phyloP scores from a whole-genome alignment of 2,113 vertebrate species.

The Macquaria australasica region DNA sequence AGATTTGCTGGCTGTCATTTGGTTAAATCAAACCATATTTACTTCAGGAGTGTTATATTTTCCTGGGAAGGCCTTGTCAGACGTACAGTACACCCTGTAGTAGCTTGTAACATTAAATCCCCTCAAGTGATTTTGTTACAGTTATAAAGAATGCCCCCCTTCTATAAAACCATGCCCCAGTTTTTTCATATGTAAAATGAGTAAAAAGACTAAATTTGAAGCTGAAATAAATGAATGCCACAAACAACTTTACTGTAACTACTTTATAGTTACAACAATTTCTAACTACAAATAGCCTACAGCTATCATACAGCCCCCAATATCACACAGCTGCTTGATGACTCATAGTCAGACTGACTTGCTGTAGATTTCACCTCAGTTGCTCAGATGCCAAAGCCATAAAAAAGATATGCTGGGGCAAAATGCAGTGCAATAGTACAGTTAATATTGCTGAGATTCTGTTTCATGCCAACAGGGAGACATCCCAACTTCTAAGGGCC shows the following conservation, averaged over 20 bases:
- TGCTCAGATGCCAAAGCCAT: not conserved
- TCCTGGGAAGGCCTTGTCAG: not conserved
- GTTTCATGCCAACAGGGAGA: not conserved
- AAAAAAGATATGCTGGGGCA: not conserved
- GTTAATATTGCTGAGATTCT: not conserved
- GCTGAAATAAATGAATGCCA: too few relatives aligned
- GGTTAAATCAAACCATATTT: not conserved
- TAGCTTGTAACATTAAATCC: not conserved
- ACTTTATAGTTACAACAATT: too few relatives aligned
- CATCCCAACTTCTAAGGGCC: not conserved
- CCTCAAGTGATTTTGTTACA: not conserved
- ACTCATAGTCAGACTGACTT: conserved; percentile 8
- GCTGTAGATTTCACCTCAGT: not conserved
- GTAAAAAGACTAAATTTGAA: too few relatives aligned
- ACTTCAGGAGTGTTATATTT: conserved; percentile 5
- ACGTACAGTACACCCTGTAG: not conserved
- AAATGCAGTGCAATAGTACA: not conserved
- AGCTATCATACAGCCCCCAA: too few relatives aligned
- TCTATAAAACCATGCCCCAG: too few relatives aligned
- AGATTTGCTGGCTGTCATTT: not conserved
- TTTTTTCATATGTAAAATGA: too few relatives aligned
- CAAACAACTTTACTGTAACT: too few relatives aligned
- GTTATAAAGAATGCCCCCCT: too few relatives aligned
- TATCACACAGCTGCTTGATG: not conserved
- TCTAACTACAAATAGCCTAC: too few relatives aligned